Evolutionary conservation across 2,797 vertebrate species (phyloP), one percentile per base, ranked within the genome.

Genomic region (Hypotaenidia philippensis): DNA sequence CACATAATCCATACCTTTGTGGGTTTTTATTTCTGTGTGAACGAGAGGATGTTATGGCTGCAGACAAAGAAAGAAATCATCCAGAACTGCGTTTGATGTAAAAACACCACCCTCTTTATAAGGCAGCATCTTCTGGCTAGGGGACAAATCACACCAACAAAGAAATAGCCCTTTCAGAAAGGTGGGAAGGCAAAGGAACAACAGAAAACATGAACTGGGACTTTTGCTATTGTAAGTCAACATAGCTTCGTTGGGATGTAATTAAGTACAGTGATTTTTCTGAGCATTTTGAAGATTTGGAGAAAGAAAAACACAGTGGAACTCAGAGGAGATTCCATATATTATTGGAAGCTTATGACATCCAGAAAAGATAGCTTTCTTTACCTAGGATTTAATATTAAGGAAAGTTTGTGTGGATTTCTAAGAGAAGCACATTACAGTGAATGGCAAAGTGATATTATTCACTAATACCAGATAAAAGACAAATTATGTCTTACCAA

Each of bases 21-120:
- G 83, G 1, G 45, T 84, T 96, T 88, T 92, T 92, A 87, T 95
- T 74, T 61, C 27, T 89, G n/a, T 45, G 38, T 85, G 89, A 83
- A 59, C 66, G 82, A 79, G 74, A 50, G n/a, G 57, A 70, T 84
- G 50, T 71, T 75, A 72, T 36, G 57, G 64, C 56, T 87, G 31
- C 65, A 87, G 90, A 96, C 60, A 94, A 91, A 93, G 66, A 29
- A 87, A 57, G 91, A 93, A 95, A 96, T 96, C 27, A 81, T 57
- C 69, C 52, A 91, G 52, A 41, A 31, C 47, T 5, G 56, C 60
- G 44, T 77, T 3, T 79, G 70, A 38, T 91, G n/a, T 60, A 59
- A 78, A 90, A 91, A 19, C 23, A 36, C 16, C n/a, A 57, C 22
- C 38, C 32, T 41, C 25, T 71, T 79, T 83, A 59, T 59, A 90